Base-by-base conservation (phyloP, 2,113 vertebrate genomes). In the Paralichthys olivaceus region DNA sequence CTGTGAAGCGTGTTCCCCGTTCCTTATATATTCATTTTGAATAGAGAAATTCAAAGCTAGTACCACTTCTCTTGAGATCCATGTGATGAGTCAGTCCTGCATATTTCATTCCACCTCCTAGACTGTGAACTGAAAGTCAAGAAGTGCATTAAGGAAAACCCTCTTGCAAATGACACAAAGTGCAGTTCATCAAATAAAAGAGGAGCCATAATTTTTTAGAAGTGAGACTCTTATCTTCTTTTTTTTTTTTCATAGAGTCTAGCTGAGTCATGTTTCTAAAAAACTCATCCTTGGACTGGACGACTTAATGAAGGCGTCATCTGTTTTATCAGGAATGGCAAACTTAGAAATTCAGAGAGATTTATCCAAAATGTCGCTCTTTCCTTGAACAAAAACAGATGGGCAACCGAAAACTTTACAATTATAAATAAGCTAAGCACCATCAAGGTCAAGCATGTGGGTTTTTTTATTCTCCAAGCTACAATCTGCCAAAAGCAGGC, bases 401-500 rank as follows among this genome's bases (percentile, higher is more conserved):
- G 25, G 55, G 29, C 69, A 28, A 15, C 19, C 17, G 13, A 17
- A 74, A 68, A 62, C 22, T 7, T 53, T 7, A 45, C 64, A 43
- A 51, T 40, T 32, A 58, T 7, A 57, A 80, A 56, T 65, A 69
- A 49, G 54, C 56, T 7, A 8, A 45, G 26, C 43, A 51, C 62
- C 40, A 28, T 56, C 68, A 68, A 77, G 80, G 79, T 66, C 79
- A 47, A 40, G 45, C 15, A n/a, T 20, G 12, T 26, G 7, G 17
- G 8, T 37, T 55, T 49, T 45, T 28, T 43, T 26, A 7, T 45
- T 26, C 22, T 15, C 25, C n/a, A 54, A 22, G 6, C 25, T 67
- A 57, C 73, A 61, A 75, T 85, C 69, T 69, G 67, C 32, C 12
- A 11, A 25, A 66, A 61, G 34, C 45, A 40, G 47, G 61, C 26